These are phyloP conservation scores for Macaria notata DNA, from an alignment of 2,888 invertebrate species.

Conservation along the genomic window DNA sequence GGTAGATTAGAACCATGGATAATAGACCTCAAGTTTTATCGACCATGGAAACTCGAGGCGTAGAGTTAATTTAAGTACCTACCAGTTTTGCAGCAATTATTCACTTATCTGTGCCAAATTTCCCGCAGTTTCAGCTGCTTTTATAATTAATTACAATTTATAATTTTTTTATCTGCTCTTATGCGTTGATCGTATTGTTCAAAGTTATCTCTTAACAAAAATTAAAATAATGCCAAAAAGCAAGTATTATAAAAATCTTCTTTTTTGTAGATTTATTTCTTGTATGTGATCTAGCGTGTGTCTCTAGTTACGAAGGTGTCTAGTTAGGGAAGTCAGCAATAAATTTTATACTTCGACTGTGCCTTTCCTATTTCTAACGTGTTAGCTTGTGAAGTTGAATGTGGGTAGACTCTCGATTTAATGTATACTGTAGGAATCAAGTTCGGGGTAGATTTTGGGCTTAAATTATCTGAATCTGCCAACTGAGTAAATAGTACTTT, in stretches of 20 bases:
- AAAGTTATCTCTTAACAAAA: background rate
- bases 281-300: slow-evolving; percentile 41
- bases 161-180: too few relatives aligned
- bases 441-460: slow-evolving; percentile 46
- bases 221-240: slow-evolving; percentile 40
- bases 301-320: slow-evolving; percentile 51
- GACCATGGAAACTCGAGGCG: slow-evolving; percentile 39
- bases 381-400: slow-evolving; percentile 73
- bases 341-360: slow-evolving; percentile 82
- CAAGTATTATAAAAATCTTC: slow-evolving; percentile 19
- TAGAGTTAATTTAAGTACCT: slow-evolving; percentile 32
- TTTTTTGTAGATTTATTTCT: slow-evolving; percentile 38
- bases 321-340: slow-evolving; percentile 81
- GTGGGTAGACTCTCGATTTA: slow-evolving; percentile 67
- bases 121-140: slow-evolving; percentile 42
- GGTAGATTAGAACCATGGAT: slow-evolving; percentile 45
- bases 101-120: slow-evolving; percentile 66
- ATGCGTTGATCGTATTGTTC: too few relatives aligned
- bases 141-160: slow-evolving; percentile 32
- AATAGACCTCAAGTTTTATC: slow-evolving; percentile 37
- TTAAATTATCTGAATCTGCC: slow-evolving; percentile 1
- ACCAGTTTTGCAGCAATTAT: slow-evolving; percentile 38
- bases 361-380: slow-evolving; percentile 82
- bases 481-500: background rate
- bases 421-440: slow-evolving; percentile 63